These are phyloP conservation scores for Tinea trinotella DNA, from an alignment of 2,888 invertebrate genomes.

Conservation along the genomic window DNA sequence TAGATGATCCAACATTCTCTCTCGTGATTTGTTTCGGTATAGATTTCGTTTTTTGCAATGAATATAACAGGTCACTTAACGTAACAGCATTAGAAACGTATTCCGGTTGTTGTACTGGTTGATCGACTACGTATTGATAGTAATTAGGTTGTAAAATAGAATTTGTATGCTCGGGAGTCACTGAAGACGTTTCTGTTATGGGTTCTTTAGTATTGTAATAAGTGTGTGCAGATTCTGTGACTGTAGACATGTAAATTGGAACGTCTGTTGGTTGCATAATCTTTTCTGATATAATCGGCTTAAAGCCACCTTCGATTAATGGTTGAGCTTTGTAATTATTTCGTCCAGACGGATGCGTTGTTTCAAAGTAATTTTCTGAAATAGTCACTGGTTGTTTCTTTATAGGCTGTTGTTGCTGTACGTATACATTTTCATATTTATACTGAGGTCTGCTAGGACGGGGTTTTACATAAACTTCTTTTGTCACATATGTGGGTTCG, in stretches of 20 bases:
- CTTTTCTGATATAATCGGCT: conserved; percentile 38
- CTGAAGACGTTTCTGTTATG: conserved; percentile 30
- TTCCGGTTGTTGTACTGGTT: conserved; percentile 29
- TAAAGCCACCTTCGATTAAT: conserved; percentile 50
- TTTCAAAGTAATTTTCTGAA: conserved; percentile 57
- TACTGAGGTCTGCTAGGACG: conserved; percentile 44
- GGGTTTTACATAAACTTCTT: conserved; percentile 44
- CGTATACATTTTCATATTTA: conserved; percentile 36
- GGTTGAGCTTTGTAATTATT: conserved; percentile 34
- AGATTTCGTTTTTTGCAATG: conserved; percentile 81
- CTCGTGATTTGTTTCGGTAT: conserved; percentile 82
- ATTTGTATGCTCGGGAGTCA: conserved; percentile 26
- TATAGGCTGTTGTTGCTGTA: conserved; percentile 31
- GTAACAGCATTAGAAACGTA: conserved; percentile 35
- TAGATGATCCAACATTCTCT: conserved; percentile 84
- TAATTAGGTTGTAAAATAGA: conserved; percentile 37
- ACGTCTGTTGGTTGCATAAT: conserved; percentile 34
- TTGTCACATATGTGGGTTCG: conserved; percentile 37
- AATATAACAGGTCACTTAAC: conserved; percentile 74
- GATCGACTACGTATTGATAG: conserved; percentile 43
- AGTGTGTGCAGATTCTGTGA: conserved; percentile 27
- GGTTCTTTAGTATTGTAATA: conserved; percentile 34
- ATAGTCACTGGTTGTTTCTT: conserved; percentile 44
- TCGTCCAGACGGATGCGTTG: conserved; percentile 33
- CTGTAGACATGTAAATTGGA: conserved; percentile 32